Percentiles rank a stretch among this genome's conserved stretches.
Evolutionary conservation across 2,888 invertebrate genomes (phyloP).

Genomic region (Dioctria rufipes): DNA sequence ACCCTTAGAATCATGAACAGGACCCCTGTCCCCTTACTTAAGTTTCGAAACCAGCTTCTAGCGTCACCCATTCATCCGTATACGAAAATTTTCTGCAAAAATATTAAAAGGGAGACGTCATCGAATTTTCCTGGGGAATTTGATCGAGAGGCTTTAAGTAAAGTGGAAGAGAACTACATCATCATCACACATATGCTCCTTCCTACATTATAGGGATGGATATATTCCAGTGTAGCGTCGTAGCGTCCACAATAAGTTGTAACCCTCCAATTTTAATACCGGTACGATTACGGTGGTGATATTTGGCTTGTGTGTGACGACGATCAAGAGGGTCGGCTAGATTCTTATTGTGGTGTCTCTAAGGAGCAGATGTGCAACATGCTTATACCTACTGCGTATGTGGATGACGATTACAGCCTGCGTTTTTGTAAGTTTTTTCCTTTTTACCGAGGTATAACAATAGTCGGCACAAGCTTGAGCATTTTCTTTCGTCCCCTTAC

Average conservation of each 20-base stretch:
- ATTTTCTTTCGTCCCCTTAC: conserved; percentile 46
- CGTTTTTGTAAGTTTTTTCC: conserved; percentile 34
- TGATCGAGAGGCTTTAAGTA: conserved; percentile 42
- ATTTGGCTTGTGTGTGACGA: conserved; percentile 16
- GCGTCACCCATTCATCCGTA: background rate
- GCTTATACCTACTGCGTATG: conserved; percentile 5
- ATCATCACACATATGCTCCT: conserved; percentile 7
- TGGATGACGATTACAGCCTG: background rate
- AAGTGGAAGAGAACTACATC: background rate
- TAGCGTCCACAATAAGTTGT: background rate
- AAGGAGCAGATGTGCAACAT: conserved; percentile 55
- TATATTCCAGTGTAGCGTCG: conserved; percentile 3
- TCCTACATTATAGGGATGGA: conserved; percentile 10
- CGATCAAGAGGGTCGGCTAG: conserved; percentile 40
- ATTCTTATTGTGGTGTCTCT: conserved; percentile 53
- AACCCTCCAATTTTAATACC: conserved; percentile 14
- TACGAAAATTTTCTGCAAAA: conserved; percentile 50
- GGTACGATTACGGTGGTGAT: background rate
- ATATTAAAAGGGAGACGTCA: conserved; percentile 28
- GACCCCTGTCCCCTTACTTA: background rate
- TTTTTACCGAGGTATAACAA: conserved; percentile 38
- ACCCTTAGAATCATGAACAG: conserved; percentile 21
- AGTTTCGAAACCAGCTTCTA: background rate
- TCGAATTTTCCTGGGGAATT: conserved; percentile 47
- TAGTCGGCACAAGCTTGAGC: conserved; percentile 40